Evolutionary conservation across 2,888 invertebrate genomes (phyloP), one percentile per base, ranked within the genome.

Genomic region (Scrobipalpa atriplicella): DNA sequence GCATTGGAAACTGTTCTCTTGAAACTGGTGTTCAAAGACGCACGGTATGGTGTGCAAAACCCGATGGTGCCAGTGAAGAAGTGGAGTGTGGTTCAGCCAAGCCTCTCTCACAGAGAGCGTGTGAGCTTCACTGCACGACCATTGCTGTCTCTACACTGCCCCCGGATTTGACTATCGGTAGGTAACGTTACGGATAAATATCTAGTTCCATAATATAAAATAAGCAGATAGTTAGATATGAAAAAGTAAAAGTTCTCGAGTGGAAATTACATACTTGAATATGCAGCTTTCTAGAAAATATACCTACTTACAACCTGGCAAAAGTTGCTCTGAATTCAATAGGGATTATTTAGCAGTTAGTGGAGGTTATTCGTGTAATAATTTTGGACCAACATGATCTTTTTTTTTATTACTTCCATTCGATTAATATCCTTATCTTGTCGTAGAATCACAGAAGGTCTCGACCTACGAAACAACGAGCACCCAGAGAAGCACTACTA

Each of bases 1-100:
- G 93, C 67, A 72, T 74, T 11, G 86, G 89, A 18, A 87, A 87
- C 66, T 93, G 93, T 72, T 72, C 83, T 0, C 54, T 73, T 0
- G 83, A 80, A 1, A 85, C 85, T 43, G 90, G 90, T 0, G 76
- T 89, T 0, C 92, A 94, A 70, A 86, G 87, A 43, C 92, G 94
- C 0, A 84, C 92, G 13, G 89, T 93, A 10, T 91, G 93, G 67
- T 93, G 94, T 72, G 85, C 92, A 0, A 90, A 92, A 66, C 85
- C 76, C 5, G 79, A 74, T 21, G 76, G 72, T 0, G 69, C 86
- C 68, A 72, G 74, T 8, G 78, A 78, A 9, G 86, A 84, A 9
- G 65, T 75, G 1, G 93, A 93, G 69, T 89, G 90, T 63, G 75
- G 80, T 0, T 80, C 85, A 1, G 72, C 81, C 13, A 87, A 90